Conservation (phyloP, 2,113 vertebrate genomes). For the Eurystomus gularis region DNA sequence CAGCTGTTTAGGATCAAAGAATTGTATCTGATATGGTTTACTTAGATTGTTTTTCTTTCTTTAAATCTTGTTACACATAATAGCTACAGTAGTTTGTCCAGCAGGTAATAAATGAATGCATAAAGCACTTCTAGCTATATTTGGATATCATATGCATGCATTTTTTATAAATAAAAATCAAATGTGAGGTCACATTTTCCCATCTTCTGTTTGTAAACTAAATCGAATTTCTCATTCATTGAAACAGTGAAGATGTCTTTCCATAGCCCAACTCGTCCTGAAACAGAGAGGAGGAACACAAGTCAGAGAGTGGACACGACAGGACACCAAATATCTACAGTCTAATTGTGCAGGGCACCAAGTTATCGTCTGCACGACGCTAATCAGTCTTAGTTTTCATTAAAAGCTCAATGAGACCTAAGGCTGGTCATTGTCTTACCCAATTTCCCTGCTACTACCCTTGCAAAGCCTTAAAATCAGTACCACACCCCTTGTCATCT, state of each 20-base stretch:
- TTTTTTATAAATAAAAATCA: conserved; percentile 88
- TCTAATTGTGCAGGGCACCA: neutral
- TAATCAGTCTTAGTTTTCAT: neutral
- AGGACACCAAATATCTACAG: neutral
- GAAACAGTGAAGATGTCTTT: conserved; percentile 99
- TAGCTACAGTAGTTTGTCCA: conserved; percentile 68
- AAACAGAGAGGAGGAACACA: conserved; percentile 47
- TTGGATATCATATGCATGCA: conserved; percentile 71
- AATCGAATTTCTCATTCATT: conserved; percentile 97
- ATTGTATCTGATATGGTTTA: neutral
- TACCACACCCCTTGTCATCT: neutral
- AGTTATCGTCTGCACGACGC: neutral
- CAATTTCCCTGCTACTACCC: neutral
- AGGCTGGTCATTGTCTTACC: neutral
- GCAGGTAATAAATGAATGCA: conserved; percentile 70
- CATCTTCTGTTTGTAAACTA: conserved; percentile 96
- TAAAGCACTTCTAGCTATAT: conserved; percentile 72
- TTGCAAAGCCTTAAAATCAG: neutral
- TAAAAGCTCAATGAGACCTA: neutral
- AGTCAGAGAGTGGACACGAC: neutral
- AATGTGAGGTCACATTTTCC: conserved; percentile 94
- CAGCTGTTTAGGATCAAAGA: conserved; percentile 33
- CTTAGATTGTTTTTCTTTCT: conserved; percentile 11
- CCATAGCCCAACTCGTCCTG: conserved; percentile 95
- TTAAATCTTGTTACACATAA: conserved; percentile 53